Evolutionary conservation across 2,797 vertebrate genomes (phyloP).

Genomic region (Sebastiscus tertius): DNA sequence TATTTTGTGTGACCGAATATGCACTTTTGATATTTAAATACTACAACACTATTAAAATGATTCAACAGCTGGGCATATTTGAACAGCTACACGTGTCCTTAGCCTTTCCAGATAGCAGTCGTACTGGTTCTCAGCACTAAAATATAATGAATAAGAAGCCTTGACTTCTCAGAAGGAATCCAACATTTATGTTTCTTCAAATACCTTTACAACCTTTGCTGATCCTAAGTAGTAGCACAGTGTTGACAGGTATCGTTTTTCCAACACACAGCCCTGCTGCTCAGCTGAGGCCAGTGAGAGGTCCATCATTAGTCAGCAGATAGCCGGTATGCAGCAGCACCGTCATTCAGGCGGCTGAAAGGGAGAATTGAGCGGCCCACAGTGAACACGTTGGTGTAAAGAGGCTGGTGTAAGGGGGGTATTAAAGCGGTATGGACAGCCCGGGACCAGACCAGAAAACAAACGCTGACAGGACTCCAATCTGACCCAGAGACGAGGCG

Average conservation of each 20-base stretch:
- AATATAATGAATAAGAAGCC: not conserved
- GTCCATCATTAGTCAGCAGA: conserved; percentile 76
- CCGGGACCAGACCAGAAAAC: conserved; percentile 65
- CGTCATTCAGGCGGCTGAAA: conserved; percentile 66
- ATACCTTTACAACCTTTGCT: conserved; percentile 7
- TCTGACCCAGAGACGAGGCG: conserved; percentile 58
- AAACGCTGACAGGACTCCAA: conserved; percentile 71
- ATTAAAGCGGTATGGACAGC: conserved; percentile 58
- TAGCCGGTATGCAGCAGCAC: conserved; percentile 54
- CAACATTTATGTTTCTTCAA: conserved; percentile 1
- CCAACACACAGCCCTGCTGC: conserved; percentile 8
- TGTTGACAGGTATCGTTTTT: conserved; percentile 47
- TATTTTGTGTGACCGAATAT: not conserved
- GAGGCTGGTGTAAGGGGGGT: conserved; percentile 50
- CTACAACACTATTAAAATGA: not conserved
- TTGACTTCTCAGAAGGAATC: not conserved
- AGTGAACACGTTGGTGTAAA: conserved; percentile 48
- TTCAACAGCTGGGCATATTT: not conserved
- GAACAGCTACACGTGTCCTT: not conserved
- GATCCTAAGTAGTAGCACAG: conserved; percentile 23
- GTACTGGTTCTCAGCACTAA: not conserved
- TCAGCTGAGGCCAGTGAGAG: conserved; percentile 47
- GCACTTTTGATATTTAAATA: not conserved
- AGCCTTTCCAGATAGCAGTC: not conserved
- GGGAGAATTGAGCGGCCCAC: conserved; percentile 58